A percentile compares a stretch with the other conserved stretches of the same genome.
These are phyloP conservation scores for Larimichthys crocea DNA, from an alignment of 2,113 vertebrate species.

Conservation along the genomic window DNA sequence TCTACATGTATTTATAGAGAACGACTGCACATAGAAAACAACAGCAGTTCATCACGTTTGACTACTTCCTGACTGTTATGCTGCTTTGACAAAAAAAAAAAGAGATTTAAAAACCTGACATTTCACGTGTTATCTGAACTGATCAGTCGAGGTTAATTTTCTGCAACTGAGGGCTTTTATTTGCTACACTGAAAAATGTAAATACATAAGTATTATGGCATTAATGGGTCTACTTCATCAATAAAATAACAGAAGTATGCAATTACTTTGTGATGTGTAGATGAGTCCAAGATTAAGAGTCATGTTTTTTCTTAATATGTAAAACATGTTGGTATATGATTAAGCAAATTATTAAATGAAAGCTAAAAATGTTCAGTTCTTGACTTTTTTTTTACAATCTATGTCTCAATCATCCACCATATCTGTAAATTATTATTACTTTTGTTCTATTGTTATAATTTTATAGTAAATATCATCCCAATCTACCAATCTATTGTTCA, in stretches of 20 bases:
- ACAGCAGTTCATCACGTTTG: not conserved
- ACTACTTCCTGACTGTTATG: not conserved
- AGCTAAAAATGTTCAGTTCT: not conserved
- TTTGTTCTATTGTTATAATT: too few relatives aligned
- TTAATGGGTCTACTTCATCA: not conserved
- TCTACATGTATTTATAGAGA: constrained; percentile 42
- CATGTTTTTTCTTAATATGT: too few relatives aligned
- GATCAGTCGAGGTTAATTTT: not conserved
- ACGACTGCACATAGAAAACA: constrained; percentile 1
- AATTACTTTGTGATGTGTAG: not conserved
- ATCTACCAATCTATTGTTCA: too few relatives aligned
- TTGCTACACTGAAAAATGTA: not conserved
- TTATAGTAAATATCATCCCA: too few relatives aligned
- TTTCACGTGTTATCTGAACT: not conserved
- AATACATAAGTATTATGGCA: not conserved
- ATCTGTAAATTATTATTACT: too few relatives aligned
- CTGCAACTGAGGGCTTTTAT: not conserved
- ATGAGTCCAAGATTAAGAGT: not conserved
- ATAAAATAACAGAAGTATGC: not conserved
- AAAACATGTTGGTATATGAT: too few relatives aligned
- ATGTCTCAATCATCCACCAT: too few relatives aligned
- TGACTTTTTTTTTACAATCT: too few relatives aligned
- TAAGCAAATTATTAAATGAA: not conserved
- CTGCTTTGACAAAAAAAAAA: not conserved
- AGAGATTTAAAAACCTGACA: not conserved